Conservation (phyloP, 64 coral and sea anemone genomes). For the Montipora sp. region DNA sequence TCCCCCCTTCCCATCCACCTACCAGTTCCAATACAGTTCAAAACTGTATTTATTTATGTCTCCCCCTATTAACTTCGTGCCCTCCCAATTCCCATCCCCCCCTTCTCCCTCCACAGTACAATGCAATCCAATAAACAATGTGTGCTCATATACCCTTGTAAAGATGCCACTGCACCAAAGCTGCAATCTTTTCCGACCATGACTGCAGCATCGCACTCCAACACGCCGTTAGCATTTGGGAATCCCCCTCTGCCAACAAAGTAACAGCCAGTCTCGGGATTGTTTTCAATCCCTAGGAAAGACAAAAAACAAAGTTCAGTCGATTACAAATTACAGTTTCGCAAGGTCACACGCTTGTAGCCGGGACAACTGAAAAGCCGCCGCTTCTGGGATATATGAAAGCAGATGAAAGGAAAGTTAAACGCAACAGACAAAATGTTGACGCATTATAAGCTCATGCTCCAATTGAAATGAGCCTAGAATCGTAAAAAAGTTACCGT, state of each 20-base stretch:
- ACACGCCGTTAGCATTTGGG: conserved; percentile 55
- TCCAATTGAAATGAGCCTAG: not conserved
- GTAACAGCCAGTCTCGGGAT: conserved; percentile 58
- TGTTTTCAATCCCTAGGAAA: conserved; percentile 55
- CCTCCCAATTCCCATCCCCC: too few relatives aligned
- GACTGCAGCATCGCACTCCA: conserved; percentile 78
- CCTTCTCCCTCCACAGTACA: not conserved
- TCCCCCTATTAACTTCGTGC: not conserved
- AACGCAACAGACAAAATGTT: too few relatives aligned
- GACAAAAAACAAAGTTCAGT: not conserved
- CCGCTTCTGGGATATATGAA: too few relatives aligned
- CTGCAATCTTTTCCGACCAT: conserved; percentile 51
- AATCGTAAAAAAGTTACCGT: conserved; percentile 17
- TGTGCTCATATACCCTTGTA: conserved; percentile 57
- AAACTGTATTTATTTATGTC: too few relatives aligned
- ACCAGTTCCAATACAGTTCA: too few relatives aligned
- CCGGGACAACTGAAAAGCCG: not conserved
- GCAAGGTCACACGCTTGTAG: not conserved
- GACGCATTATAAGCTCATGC: not conserved
- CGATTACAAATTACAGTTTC: not conserved
- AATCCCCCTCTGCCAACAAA: conserved; percentile 71
- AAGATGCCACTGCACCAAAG: conserved; percentile 70
- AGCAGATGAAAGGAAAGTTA: too few relatives aligned
- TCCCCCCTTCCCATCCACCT: too few relatives aligned
- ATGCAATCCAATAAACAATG: not conserved